phyloP scores from a whole-genome alignment of 1,140 invertebrate species.

The Cyphomyrmex costatus region DNA sequence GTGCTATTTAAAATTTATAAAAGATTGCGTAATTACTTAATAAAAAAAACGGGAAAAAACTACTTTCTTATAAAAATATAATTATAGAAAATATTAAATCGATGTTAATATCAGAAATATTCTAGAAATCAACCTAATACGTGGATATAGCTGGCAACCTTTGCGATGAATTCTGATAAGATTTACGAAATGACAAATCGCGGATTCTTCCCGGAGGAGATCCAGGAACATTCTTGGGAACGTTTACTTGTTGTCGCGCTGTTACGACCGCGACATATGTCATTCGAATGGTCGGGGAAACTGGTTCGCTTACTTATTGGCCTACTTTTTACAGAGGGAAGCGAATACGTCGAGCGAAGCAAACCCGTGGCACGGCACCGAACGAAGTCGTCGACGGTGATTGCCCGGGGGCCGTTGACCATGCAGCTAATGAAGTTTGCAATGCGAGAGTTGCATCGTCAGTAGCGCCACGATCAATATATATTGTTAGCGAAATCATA shows the following conservation, averaged over 20 bases:
- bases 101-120: background rate
- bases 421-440: conserved; percentile 63
- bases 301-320: conserved; percentile 79
- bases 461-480: background rate
- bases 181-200: conserved; percentile 4
- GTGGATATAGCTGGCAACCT: too few species aligned
- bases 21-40: background rate
- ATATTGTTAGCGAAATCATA: conserved; percentile 53
- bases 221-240: conserved; percentile 19
- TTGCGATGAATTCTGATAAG: background rate
- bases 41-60: background rate
- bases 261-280: conserved; percentile 66
- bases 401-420: conserved; percentile 67
- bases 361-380: background rate
- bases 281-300: conserved; percentile 74
- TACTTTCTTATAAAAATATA: background rate
- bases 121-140: background rate
- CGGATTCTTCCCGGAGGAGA: background rate
- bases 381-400: conserved; percentile 9
- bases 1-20: background rate
- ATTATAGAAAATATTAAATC: background rate
- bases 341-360: conserved; percentile 19
- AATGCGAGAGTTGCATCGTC: conserved; percentile 11
- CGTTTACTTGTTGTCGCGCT: conserved; percentile 31
- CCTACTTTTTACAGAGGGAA: conserved; percentile 77